Evolutionary conservation across 2,888 invertebrate species (phyloP), one percentile per base, ranked within the genome.

Genomic region (Drosophila nr. perissopoda): DNA sequence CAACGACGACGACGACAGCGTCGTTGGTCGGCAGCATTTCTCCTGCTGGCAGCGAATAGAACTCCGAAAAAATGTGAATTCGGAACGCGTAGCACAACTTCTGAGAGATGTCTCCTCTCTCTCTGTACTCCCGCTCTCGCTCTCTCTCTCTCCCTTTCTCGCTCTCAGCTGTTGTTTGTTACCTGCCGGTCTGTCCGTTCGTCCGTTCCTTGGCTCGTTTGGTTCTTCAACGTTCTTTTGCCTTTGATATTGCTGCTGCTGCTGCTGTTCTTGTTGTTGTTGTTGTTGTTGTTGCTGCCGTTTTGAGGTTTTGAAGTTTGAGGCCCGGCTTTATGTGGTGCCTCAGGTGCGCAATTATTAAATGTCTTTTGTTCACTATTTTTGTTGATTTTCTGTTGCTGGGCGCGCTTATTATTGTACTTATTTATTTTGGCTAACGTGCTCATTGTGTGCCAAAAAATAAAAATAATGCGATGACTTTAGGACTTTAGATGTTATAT

Each of bases 331-430:
- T 70, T 80, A 64, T 76, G 36, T 59, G 56, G 29, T 80, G 83
- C 83, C 80, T 87, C 82, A 87, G 89, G 87, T 85, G 89, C 75
- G 80, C 82, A 84, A 89, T 80, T 87, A 88, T 83, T 73, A 57
- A 74, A 62, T 76, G 66, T 65, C 79, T 79, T 81, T 76, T 83
- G 74, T 79, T 73, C 74, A 76, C 69, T 69, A 58, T 68, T 40
- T 59, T 67, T 63, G 56, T 61, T 53, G 33, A 25, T 57, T 56
- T 16, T 69, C 58, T 16, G 65, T 60, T 53, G 56, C 61, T 62
- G 60, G 57, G 71, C 76, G 60, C 74, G 63, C 4, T 16, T 45
- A 45, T 45, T 45, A 75, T 73, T 66, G 53, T 66, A 33, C 33
- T 33, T 33, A 33, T 33, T 33, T 6, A 25, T 40, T 52, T 71